Percentiles rank a stretch among this genome's conserved stretches.
Conservation (phyloP, 2,888 invertebrate genomes). For the Sinodicranocentrus sp. region DNA sequence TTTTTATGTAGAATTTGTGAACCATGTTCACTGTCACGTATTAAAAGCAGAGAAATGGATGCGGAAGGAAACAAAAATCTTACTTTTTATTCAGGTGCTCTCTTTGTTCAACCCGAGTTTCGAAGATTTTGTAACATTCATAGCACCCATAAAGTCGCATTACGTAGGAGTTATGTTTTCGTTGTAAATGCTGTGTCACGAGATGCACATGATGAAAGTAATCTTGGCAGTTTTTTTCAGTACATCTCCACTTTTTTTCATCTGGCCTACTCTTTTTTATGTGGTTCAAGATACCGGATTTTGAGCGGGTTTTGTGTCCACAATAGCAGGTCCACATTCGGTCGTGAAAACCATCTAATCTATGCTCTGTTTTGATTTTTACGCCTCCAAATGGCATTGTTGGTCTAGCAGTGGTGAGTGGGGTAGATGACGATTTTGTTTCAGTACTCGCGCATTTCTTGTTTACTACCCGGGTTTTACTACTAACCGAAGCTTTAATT, state of each 20-base stretch:
- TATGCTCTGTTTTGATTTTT: too few relatives aligned
- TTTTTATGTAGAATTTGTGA: too few relatives aligned
- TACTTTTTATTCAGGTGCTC: neutral
- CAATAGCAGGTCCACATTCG: neutral
- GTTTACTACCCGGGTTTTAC: too few relatives aligned
- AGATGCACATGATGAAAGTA: neutral
- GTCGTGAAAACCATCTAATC: too few relatives aligned
- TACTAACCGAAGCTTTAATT: too few relatives aligned
- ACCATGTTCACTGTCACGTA: too few relatives aligned
- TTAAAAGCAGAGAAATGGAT: too few relatives aligned
- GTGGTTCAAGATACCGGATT: neutral
- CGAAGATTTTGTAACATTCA: neutral
- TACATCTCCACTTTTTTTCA: neutral
- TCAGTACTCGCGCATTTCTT: too few relatives aligned
- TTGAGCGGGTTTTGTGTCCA: constrained; percentile 4
- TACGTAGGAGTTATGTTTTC: neutral
- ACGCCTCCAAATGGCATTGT: too few relatives aligned
- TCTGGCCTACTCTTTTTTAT: neutral
- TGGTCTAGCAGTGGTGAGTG: too few relatives aligned
- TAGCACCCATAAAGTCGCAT: neutral
- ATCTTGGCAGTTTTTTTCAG: neutral
- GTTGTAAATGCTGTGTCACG: neutral
- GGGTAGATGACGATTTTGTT: too few relatives aligned
- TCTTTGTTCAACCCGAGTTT: neutral
- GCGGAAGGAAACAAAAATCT: too few relatives aligned